A percentile compares a stretch with the other conserved stretches of the same genome.
These are phyloP conservation scores for Aleadryas rufinucha DNA, from an alignment of 2,113 vertebrate species.

Conservation along the genomic window DNA sequence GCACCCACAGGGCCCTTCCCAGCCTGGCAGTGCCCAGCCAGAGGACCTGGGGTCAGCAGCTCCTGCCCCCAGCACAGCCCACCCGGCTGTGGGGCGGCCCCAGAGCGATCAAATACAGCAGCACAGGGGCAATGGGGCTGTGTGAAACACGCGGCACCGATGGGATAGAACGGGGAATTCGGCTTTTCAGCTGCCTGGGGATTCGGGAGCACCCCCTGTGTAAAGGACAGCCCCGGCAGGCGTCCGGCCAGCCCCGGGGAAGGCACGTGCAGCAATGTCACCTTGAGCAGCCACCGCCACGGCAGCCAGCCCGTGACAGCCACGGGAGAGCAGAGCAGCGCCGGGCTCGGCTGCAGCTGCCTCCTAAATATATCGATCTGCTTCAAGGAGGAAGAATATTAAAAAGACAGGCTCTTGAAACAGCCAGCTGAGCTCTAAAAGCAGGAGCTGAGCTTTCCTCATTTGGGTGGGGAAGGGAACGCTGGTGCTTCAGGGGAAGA, in stretches of 20 bases:
- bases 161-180: fast-evolving
- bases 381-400: neutral
- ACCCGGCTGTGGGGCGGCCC: neutral
- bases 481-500: neutral
- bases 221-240: neutral
- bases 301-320: neutral
- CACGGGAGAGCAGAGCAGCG: neutral
- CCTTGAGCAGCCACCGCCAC: neutral
- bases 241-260: neutral
- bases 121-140: fast-evolving
- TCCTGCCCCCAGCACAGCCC: neutral
- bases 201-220: neutral
- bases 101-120: fast-evolving
- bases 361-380: conserved; percentile 26
- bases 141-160: fast-evolving
- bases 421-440: conserved; percentile 38
- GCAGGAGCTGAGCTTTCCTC: neutral
- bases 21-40: neutral
- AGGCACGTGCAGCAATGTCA: neutral
- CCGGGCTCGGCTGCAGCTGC: neutral
- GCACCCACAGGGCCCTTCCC: neutral
- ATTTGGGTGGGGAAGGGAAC: neutral
- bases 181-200: neutral
- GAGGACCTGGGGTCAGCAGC: neutral
- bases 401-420: neutral